Evolutionary conservation across 2,113 vertebrate genomes (phyloP).

Genomic region (Pomatostomus ruficeps): DNA sequence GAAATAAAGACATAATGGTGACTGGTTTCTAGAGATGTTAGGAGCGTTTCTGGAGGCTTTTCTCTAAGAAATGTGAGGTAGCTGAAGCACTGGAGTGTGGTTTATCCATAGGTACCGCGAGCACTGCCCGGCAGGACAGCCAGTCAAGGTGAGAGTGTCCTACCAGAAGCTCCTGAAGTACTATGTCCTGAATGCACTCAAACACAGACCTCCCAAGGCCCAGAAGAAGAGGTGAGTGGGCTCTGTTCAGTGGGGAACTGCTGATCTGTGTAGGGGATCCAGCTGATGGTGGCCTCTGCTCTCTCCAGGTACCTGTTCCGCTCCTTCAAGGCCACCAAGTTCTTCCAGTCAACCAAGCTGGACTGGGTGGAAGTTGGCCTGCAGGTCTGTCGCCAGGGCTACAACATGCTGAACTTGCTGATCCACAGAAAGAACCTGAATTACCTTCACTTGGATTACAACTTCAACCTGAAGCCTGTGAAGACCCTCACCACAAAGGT

Average conservation of each 20-base stretch:
- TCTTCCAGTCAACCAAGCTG: constrained; percentile 98
- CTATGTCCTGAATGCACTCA: constrained; percentile 97
- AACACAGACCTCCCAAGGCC: constrained; percentile 96
- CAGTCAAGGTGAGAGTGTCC: constrained; percentile 96
- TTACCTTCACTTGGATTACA: constrained; percentile 97
- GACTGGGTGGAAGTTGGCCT: constrained; percentile 99
- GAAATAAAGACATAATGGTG: neutral
- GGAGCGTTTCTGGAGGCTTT: neutral
- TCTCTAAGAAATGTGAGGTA: neutral
- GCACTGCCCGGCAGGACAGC: constrained; percentile 96
- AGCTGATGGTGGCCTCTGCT: neutral
- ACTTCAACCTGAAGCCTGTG: constrained; percentile 97
- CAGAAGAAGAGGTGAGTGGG: constrained; percentile 91
- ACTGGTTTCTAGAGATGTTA: neutral
- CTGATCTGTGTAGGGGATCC: neutral
- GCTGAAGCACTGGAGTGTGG: neutral
- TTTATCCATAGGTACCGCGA: constrained; percentile 86
- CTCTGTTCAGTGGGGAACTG: neutral
- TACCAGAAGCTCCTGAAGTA: constrained; percentile 98
- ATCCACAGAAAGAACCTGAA: constrained; percentile 99
- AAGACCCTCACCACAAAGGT: constrained; percentile 99
- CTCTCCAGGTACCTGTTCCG: constrained; percentile 91
- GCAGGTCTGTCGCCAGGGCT: constrained; percentile 96
- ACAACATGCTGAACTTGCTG: constrained; percentile 98
- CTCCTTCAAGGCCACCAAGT: constrained; percentile 98